phyloP scores from a whole-genome alignment of 2,888 invertebrate species.

The Hypolimnas misippus region DNA sequence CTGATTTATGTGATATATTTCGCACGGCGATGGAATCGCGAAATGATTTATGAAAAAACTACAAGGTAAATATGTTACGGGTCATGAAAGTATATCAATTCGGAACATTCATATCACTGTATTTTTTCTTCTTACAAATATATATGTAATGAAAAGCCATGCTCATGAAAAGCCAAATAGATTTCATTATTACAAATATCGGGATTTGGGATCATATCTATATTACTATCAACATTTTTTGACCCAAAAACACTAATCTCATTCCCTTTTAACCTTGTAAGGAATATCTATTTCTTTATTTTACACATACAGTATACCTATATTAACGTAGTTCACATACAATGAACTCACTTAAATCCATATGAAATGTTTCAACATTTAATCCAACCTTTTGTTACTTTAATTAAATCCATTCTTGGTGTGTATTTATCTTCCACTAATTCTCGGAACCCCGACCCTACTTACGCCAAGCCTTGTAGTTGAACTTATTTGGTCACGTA shows the following conservation, averaged over 20 bases:
- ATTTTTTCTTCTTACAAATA: too few species aligned
- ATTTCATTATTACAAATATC: background rate
- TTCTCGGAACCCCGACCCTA: constrained; percentile 1
- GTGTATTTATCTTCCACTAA: background rate
- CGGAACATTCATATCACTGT: too few species aligned
- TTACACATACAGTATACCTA: background rate
- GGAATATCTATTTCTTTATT: background rate
- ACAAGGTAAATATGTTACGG: background rate
- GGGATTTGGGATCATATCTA: background rate
- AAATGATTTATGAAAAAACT: constrained; percentile 6
- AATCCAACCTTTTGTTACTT: background rate
- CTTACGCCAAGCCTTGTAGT: constrained; percentile 33
- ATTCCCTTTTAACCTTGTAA: too few species aligned
- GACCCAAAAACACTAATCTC: background rate
- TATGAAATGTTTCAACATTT: background rate
- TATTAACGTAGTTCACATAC: background rate
- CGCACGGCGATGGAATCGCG: background rate
- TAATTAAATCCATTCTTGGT: constrained; percentile 7
- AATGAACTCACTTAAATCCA: background rate
- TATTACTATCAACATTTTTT: background rate
- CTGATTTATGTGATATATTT: background rate
- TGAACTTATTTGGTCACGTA: constrained; percentile 73
- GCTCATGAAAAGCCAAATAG: background rate
- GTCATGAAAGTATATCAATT: too few species aligned
- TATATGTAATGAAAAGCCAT: background rate